Percentiles rank a stretch among this genome's conserved stretches.
phyloP scores from a whole-genome alignment of 1,140 invertebrate species.

The Sitobion miscanthi region DNA sequence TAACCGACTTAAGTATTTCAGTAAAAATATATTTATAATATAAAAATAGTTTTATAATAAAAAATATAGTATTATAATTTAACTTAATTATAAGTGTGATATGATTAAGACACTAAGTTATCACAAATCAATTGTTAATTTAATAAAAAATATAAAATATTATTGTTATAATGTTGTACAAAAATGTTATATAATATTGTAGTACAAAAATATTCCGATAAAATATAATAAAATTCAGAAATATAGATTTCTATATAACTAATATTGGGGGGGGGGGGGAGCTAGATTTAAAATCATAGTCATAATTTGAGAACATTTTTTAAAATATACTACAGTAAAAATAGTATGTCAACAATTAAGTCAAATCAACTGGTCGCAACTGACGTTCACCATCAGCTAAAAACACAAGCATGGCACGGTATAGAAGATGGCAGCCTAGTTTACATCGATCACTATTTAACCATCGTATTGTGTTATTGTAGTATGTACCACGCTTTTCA shows the following conservation, averaged over 20 bases:
- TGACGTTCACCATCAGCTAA: constrained; percentile 86
- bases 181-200: neutral
- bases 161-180: neutral
- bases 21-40: neutral
- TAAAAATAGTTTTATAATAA: neutral
- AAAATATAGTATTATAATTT: constrained; percentile 5
- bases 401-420: constrained; percentile 84
- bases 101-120: neutral
- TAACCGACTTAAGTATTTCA: neutral
- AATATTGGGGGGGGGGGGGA: neutral
- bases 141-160: constrained; percentile 9
- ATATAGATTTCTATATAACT: neutral
- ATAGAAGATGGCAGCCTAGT: constrained; percentile 82
- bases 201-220: neutral
- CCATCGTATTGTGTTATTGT: constrained; percentile 81
- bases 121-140: constrained; percentile 4
- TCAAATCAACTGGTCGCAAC: constrained; percentile 70
- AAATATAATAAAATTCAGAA: neutral
- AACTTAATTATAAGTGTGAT: neutral
- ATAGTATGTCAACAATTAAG: constrained; percentile 64
- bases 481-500: constrained; percentile 81
- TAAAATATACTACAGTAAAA: neutral
- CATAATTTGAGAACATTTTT: neutral
- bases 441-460: constrained; percentile 71
- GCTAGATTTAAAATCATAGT: neutral